Base-by-base conservation (phyloP, 35 echinoderm and acorn worm genomes). In the Patiria miniata region DNA sequence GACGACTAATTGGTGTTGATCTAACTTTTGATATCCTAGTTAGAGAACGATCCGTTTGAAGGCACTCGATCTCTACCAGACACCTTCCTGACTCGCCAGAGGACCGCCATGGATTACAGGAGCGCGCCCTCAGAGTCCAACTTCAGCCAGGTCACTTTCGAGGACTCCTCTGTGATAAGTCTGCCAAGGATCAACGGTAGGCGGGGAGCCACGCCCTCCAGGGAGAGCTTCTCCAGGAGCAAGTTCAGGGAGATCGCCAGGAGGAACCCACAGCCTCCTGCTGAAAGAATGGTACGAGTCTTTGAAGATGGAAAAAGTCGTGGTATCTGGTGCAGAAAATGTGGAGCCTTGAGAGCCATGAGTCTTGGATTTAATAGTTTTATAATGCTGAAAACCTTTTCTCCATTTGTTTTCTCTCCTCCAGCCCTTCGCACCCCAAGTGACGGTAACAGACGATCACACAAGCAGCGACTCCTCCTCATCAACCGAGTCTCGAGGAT, bases 171-270 rank as follows among this genome's bases (percentile, higher is more conserved):
- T 4, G 19, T 73, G 65, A 32, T 56, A 30, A 69, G 40, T 10
- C 18, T 83, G 61, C 80, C 88, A 23, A 77, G n/a, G 39, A 83
- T 90, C 38, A 80, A 90, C 80, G 40, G 83, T 10, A 82, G 88
- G 26, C 83, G 82, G 39, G 88, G 88, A 19, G 88, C 88, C 88
- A 83, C 81, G 39, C 88, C 81, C 28, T 30, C 80, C 1, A 82
- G 65, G 30, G 51, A 83, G 80, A 84, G 80, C 34, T 90, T 69
- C 60, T 90, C 88, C 7, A 28, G 40, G 21, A 90, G 88, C 58
- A 90, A 82, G 21, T 90, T 83, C 44, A 14, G 81, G 29, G 65
- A 61, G 9, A 84, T 84, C 26, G 34, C 83, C 10, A 22, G 65
- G 26, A 73, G 26, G 26, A 73, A 73, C 65, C 65, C 65, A 0